phyloP scores from a whole-genome alignment of 2,888 invertebrate species.

The Zaprionus obscuricornis region DNA sequence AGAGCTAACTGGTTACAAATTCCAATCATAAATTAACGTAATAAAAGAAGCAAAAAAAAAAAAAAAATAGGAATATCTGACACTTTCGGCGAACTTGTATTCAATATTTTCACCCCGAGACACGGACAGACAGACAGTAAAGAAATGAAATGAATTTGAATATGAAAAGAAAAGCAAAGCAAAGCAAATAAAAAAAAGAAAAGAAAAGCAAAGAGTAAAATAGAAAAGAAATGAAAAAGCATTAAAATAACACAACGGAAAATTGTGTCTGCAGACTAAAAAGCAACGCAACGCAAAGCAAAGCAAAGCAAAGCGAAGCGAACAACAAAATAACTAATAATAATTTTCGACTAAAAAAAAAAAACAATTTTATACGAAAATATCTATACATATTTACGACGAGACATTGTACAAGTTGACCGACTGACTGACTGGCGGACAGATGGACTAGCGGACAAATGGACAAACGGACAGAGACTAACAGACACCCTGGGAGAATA shows the following conservation, averaged over 20 bases:
- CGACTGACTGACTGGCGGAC: no score
- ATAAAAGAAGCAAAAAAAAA: constrained; percentile 40
- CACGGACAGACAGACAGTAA: not conserved
- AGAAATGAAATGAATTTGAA: constrained; percentile 3
- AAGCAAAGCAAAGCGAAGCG: constrained; percentile 48
- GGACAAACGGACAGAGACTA: not conserved
- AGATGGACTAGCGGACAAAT: not conserved
- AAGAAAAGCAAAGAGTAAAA: constrained; percentile 12
- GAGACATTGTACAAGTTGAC: constrained; percentile 37
- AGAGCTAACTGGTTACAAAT: constrained; percentile 67
- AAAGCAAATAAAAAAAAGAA: constrained; percentile 10
- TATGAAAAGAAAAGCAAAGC: constrained; percentile 14
- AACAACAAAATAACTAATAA: constrained; percentile 72
- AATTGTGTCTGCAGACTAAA: constrained; percentile 69
- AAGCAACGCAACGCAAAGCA: constrained; percentile 41
- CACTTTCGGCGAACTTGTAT: no score
- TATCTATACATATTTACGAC: constrained; percentile 40
- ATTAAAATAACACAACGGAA: no score
- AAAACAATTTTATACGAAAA: constrained; percentile 70
- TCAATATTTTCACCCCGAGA: constrained; percentile 48
- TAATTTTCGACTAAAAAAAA: no score
- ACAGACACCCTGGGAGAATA: constrained; percentile 50
- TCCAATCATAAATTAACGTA: constrained; percentile 69
- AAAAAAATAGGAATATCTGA: constrained; percentile 19
- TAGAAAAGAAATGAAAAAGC: constrained; percentile 25